Conservation (phyloP, 2,888 invertebrate genomes). For the Campoletis raptor region DNA sequence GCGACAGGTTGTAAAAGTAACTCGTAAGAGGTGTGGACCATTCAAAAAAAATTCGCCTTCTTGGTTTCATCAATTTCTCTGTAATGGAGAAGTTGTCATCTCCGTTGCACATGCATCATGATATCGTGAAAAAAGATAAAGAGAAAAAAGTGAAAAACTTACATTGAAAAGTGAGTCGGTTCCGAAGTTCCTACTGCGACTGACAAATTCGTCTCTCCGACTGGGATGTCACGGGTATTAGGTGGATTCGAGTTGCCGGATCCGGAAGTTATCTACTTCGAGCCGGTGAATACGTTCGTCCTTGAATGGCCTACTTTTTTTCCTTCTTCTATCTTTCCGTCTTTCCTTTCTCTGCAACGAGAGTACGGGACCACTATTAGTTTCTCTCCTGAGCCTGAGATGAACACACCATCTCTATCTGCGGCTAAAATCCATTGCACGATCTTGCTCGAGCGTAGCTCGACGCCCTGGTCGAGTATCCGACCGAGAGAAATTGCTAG, state of each 20-base stretch:
- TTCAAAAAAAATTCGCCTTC: neutral
- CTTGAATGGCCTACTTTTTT: constrained; percentile 33
- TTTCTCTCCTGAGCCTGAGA: constrained; percentile 1
- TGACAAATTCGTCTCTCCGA: constrained; percentile 35
- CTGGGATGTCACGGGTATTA: constrained; percentile 52
- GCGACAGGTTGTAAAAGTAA: constrained; percentile 30
- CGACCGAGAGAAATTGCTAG: constrained; percentile 35
- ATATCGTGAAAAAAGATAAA: neutral
- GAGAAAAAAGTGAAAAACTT: constrained; percentile 10
- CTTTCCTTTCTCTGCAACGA: neutral
- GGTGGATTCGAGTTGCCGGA: constrained; percentile 47
- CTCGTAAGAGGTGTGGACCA: constrained; percentile 36
- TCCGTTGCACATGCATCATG: neutral
- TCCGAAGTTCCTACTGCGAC: constrained; percentile 11
- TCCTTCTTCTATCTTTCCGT: neutral
- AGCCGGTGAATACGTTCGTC: constrained; percentile 30
- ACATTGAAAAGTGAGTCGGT: constrained; percentile 1
- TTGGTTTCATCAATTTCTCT: constrained; percentile 5
- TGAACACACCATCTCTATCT: constrained; percentile 18
- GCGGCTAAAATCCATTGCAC: constrained; percentile 56
- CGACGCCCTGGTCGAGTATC: constrained; percentile 12
- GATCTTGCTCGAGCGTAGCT: constrained; percentile 15
- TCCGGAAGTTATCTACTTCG: constrained; percentile 51
- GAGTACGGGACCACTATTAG: neutral
- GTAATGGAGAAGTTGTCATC: neutral